These are phyloP conservation scores for Zaprionus obscuricornis DNA, from an alignment of 2,888 invertebrate genomes.

Conservation along the genomic window DNA sequence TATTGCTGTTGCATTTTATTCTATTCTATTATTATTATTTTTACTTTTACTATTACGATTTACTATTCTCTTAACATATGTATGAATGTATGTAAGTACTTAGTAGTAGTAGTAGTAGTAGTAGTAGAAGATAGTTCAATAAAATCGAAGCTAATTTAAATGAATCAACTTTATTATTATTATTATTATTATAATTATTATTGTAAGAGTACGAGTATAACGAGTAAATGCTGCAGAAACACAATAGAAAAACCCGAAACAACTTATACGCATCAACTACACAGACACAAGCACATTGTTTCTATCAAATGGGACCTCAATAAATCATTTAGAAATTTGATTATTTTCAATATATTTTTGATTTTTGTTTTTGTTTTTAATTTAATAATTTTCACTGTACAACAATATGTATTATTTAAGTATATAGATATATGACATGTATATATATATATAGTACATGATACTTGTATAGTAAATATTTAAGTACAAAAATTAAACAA, in stretches of 20 bases:
- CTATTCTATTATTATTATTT: slow-evolving; percentile 16
- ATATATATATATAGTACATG: slow-evolving; percentile 60
- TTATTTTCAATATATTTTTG: slow-evolving; percentile 17
- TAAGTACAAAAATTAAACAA: slow-evolving; percentile 50
- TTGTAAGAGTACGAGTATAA: slow-evolving; percentile 5
- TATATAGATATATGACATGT: slow-evolving; percentile 25
- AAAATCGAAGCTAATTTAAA: slow-evolving; percentile 31
- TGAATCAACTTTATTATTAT: slow-evolving; percentile 26
- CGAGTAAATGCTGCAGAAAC: slow-evolving; percentile 34
- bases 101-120: slow-evolving; percentile 11
- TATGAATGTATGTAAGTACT: too few relatives aligned
- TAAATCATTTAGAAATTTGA: slow-evolving; percentile 3
- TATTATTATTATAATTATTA: neutral
- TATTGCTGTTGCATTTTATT: slow-evolving; percentile 32
- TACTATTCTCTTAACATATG: slow-evolving; percentile 22
- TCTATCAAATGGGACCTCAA: slow-evolving; percentile 52
- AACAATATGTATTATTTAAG: slow-evolving; percentile 50
- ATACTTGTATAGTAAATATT: slow-evolving; percentile 53
- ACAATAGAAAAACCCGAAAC: slow-evolving; percentile 37
- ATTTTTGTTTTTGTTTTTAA: slow-evolving; percentile 6
- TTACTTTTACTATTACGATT: slow-evolving; percentile 18
- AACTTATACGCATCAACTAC: slow-evolving; percentile 61
- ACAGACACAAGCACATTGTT: slow-evolving; percentile 73
- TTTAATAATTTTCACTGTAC: slow-evolving; percentile 61
- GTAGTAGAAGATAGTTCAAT: slow-evolving; percentile 6